phyloP scores from a whole-genome alignment of 2,888 invertebrate genomes.

The Tenthredo amoena region DNA sequence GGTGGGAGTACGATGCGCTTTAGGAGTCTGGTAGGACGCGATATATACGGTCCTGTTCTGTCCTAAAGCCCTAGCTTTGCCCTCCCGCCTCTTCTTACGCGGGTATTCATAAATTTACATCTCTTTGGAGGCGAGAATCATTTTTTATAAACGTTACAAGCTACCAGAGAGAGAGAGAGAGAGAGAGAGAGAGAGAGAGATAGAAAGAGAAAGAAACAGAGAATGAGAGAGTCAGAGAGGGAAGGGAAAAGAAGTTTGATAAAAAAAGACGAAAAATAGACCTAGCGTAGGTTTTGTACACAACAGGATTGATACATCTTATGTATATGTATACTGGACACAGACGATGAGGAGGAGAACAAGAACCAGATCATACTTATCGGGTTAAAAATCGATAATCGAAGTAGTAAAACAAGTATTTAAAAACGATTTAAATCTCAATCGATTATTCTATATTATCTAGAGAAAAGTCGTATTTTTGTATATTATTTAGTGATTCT shows the following conservation, averaged over 20 bases:
- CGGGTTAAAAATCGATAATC: too few species aligned
- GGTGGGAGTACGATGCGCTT: background rate
- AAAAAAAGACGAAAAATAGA: conserved; percentile 50
- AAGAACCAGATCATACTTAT: background rate
- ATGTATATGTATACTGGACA: too few species aligned
- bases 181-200: conserved; percentile 58
- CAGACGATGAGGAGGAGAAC: background rate
- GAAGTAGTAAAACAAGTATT: too few species aligned
- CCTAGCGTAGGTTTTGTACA: too few species aligned
- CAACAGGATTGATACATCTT: background rate
- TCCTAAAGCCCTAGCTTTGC: background rate
- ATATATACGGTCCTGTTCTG: background rate
- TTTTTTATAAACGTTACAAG: conserved; percentile 72
- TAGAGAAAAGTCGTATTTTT: background rate
- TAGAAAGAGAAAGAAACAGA: conserved; percentile 52
- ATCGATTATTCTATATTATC: background rate
- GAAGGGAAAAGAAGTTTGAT: conserved; percentile 55
- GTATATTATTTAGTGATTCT: too few species aligned
- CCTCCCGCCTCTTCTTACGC: conserved; percentile 53
- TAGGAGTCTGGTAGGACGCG: background rate
- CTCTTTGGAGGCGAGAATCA: conserved; percentile 76
- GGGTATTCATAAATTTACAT: conserved; percentile 75
- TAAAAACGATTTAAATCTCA: background rate
- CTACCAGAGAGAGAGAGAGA: conserved; percentile 58
- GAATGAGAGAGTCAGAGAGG: conserved; percentile 23